Conservation (phyloP, 2,113 vertebrate species). For the Saguinus imperator region DNA sequence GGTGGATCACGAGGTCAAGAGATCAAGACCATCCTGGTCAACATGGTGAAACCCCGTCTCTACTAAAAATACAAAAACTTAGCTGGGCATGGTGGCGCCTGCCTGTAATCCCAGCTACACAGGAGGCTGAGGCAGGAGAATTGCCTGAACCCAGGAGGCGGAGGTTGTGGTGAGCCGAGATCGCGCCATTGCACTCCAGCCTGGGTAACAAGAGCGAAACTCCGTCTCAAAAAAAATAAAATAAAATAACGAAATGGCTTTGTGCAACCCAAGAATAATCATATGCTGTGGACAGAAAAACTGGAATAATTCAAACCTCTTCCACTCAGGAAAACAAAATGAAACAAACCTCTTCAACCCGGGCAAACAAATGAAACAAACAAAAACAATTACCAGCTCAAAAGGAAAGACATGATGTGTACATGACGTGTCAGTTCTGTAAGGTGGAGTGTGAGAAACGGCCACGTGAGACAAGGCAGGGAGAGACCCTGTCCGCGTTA, state of each 20-base stretch:
- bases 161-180: too few relatives aligned
- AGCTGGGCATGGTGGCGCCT: too few relatives aligned
- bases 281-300: not conserved
- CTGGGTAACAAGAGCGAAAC: too few relatives aligned
- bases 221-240: not conserved
- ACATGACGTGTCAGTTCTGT: not conserved
- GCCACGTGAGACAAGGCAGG: not conserved
- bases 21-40: too few relatives aligned
- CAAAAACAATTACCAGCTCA: not conserved
- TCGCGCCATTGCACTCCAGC: too few relatives aligned
- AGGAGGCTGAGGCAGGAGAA: too few relatives aligned
- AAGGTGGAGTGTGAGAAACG: not conserved
- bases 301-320: not conserved
- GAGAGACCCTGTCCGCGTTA: not conserved
- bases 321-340: not conserved
- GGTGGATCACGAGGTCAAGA: too few relatives aligned
- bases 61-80: too few relatives aligned
- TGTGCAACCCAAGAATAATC: not conserved
- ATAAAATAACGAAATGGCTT: not conserved
- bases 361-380: not conserved
- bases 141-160: too few relatives aligned
- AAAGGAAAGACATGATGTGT: not conserved
- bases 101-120: too few relatives aligned
- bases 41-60: too few relatives aligned
- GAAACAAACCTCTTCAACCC: not conserved